phyloP scores from a whole-genome alignment of 2,888 invertebrate genomes.

The Dynastes hyllus region DNA sequence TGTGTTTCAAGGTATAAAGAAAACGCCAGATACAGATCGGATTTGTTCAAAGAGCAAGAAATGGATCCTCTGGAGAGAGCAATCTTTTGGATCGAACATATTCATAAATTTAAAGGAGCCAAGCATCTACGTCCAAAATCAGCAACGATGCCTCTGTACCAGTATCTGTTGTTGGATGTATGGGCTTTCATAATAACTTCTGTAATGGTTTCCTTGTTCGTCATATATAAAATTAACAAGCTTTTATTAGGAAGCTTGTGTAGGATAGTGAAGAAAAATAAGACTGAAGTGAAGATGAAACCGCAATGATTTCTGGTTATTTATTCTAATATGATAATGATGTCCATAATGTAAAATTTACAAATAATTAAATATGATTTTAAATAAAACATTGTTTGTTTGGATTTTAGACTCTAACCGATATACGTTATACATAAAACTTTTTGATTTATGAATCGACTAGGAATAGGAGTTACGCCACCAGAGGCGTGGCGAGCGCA shows the following conservation, averaged over 20 bases:
- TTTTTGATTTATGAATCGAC: too few species aligned
- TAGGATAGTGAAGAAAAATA: not conserved
- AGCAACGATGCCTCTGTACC: constrained; percentile 59
- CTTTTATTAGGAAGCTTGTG: not conserved
- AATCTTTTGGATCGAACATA: constrained; percentile 63
- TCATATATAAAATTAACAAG: not conserved
- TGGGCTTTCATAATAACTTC: constrained; percentile 49
- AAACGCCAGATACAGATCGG: constrained; percentile 20
- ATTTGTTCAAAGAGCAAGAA: constrained; percentile 60
- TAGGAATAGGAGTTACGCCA: too few species aligned
- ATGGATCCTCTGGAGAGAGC: constrained; percentile 61
- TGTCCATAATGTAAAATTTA: too few species aligned
- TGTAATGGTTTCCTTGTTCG: not conserved
- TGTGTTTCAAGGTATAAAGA: constrained; percentile 4
- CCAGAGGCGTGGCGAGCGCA: too few species aligned
- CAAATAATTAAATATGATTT: too few species aligned
- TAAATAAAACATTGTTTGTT: too few species aligned
- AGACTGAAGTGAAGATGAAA: too few species aligned
- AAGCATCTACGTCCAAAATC: constrained; percentile 60
- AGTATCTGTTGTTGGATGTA: constrained; percentile 62
- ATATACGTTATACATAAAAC: too few species aligned
- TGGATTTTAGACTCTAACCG: too few species aligned
- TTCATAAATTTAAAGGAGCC: constrained; percentile 60
- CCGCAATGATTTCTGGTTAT: too few species aligned
- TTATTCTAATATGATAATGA: too few species aligned